phyloP scores from a whole-genome alignment of 2,113 vertebrate genomes.

The Xyliphius kryptos region DNA sequence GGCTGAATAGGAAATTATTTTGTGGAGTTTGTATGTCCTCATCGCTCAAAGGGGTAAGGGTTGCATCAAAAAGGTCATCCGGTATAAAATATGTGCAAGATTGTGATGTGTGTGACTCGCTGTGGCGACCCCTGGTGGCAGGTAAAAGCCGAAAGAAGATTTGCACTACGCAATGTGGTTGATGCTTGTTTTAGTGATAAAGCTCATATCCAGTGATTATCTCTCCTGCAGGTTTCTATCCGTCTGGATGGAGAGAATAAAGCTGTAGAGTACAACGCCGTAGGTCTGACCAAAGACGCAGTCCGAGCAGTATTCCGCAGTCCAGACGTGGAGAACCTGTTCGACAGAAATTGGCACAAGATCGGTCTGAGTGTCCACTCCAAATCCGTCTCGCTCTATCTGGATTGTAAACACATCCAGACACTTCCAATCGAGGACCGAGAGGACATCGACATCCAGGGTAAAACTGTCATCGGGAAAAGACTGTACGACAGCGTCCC shows the following conservation, averaged over 20 bases:
- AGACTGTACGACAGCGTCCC: conserved; percentile 91
- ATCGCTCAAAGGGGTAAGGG: no score
- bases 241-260: conserved; percentile 87
- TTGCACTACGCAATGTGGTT: no score
- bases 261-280: conserved; percentile 83
- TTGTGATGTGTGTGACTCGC: no score
- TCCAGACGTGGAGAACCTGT: conserved; percentile 71
- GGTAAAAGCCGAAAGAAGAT: no score
- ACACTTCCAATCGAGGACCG: conserved; percentile 81
- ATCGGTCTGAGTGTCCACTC: conserved; percentile 82
- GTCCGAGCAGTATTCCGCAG: conserved; percentile 83
- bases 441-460: conserved; percentile 92
- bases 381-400: conserved; percentile 77
- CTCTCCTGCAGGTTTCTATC: conserved; percentile 97
- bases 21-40: no score
- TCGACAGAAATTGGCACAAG: conserved; percentile 95
- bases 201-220: no score
- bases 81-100: no score
- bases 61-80: no score
- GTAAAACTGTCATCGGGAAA: conserved; percentile 93
- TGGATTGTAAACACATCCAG: conserved; percentile 90
- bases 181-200: no score
- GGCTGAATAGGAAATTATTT: no score
- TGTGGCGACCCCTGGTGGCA: no score
- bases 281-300: conserved; percentile 78